These are phyloP conservation scores for Diacarnus erythraeanus DNA, from an alignment of 37 sponge, comb jelly and placozoan species.

Conservation along the genomic window DNA sequence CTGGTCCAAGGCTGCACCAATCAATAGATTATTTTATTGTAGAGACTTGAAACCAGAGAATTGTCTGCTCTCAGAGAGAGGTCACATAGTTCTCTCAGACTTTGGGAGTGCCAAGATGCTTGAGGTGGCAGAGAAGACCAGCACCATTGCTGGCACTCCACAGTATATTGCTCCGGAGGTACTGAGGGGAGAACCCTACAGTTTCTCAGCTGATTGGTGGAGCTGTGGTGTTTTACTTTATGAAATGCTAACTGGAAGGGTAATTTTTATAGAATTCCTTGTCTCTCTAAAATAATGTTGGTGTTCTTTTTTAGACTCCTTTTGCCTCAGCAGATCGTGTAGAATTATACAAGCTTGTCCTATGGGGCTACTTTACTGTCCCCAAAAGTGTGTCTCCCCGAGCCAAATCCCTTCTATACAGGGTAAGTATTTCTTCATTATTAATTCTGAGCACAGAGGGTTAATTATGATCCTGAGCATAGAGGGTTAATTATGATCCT, in stretches of 20 bases:
- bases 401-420: conserved; percentile 51
- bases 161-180: conserved; percentile 90
- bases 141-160: conserved; percentile 80
- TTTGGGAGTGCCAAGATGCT: conserved; percentile 87
- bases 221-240: conserved; percentile 74
- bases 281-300: neutral
- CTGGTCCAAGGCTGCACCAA: neutral
- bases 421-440: conserved; percentile 43
- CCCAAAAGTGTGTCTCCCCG: conserved; percentile 46
- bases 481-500: neutral
- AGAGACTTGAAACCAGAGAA: conserved; percentile 90
- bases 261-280: neutral
- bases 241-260: conserved; percentile 80
- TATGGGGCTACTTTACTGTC: conserved; percentile 38
- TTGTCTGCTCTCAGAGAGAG: conserved; percentile 62
- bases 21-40: neutral
- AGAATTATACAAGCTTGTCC: conserved; percentile 60
- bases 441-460: neutral
- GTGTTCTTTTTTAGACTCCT: conserved; percentile 34
- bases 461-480: no score
- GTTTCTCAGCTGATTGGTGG: conserved; percentile 87
- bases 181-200: conserved; percentile 80
- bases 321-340: conserved; percentile 64
- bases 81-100: conserved; percentile 78
- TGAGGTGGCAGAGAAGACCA: conserved; percentile 45